Evolutionary conservation across 2,888 invertebrate species (phyloP).

Genomic region (Lepidochrysops patricia): DNA sequence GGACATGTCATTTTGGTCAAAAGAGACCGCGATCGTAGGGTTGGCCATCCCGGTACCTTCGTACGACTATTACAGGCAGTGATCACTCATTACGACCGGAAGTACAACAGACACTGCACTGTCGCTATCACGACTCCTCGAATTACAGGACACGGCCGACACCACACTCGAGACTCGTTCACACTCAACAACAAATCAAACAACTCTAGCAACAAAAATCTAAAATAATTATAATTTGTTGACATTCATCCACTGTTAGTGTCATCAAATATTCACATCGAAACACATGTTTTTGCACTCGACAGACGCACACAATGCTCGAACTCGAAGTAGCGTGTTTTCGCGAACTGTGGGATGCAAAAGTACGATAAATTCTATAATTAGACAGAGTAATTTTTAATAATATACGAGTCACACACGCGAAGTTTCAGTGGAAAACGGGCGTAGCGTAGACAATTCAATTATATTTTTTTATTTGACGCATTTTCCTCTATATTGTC

Average conservation of each 20-base stretch:
- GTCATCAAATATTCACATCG: conserved; percentile 63
- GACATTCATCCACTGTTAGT: conserved; percentile 46
- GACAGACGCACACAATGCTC: conserved; percentile 40
- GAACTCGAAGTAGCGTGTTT: conserved; percentile 41
- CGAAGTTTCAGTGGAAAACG: conserved; percentile 54
- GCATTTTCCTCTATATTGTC: conserved; percentile 35
- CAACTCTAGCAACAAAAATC: conserved; percentile 34
- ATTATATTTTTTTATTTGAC: conserved; percentile 45
- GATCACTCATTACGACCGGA: conserved; percentile 53
- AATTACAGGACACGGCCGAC: conserved; percentile 26
- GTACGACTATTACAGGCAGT: conserved; percentile 35
- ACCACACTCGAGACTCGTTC: conserved; percentile 25
- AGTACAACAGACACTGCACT: conserved; percentile 36
- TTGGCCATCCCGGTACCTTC: conserved; percentile 53
- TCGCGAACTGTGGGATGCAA: conserved; percentile 47
- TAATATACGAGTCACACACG: conserved; percentile 59
- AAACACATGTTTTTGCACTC: conserved; percentile 67
- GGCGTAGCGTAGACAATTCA: conserved; percentile 58
- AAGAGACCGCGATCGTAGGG: conserved; percentile 77
- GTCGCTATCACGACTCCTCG: conserved; percentile 39
- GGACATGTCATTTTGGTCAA: conserved; percentile 81
- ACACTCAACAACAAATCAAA: conserved; percentile 20
- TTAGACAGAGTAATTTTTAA: conserved; percentile 61
- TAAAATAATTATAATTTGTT: conserved; percentile 56
- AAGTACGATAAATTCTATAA: conserved; percentile 57